Evolutionary conservation across 2,797 vertebrate species (phyloP).

Genomic region (Thaleichthys pacificus): DNA sequence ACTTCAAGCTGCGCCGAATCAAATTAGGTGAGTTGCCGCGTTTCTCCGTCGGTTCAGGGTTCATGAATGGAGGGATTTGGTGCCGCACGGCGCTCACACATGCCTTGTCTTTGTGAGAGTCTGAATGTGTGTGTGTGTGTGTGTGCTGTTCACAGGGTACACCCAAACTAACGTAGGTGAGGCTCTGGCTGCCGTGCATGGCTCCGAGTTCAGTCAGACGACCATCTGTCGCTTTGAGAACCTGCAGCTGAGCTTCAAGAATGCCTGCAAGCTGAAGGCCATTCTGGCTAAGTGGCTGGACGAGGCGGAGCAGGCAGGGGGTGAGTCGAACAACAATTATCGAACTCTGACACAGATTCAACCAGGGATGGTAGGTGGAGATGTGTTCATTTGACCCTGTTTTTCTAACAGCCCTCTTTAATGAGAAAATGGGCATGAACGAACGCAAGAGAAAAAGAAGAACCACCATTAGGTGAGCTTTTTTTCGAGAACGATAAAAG

Average conservation of each 20-base stretch:
- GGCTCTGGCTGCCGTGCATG: conserved; percentile 94
- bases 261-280: conserved; percentile 96
- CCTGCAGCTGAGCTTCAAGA: conserved; percentile 98
- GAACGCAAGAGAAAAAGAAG: conserved; percentile 95
- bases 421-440: conserved; percentile 93
- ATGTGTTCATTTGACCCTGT: neutral
- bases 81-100: neutral
- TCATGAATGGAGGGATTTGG: neutral
- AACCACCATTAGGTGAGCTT: conserved; percentile 92
- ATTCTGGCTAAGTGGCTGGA: conserved; percentile 97
- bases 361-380: neutral
- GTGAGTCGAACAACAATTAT: conserved; percentile 62
- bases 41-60: conserved; percentile 27
- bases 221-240: conserved; percentile 99
- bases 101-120: neutral
- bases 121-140: conserved; percentile 1
- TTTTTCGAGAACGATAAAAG: neutral
- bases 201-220: conserved; percentile 98
- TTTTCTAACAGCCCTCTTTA: conserved; percentile 85
- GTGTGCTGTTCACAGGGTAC: conserved; percentile 79
- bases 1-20: conserved; percentile 96
- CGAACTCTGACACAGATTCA: neutral
- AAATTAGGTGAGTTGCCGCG: conserved; percentile 82
- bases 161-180: conserved; percentile 99
- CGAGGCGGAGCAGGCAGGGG: conserved; percentile 96